These are phyloP conservation scores for Columba janthina DNA, from an alignment of 2,113 vertebrate species.

Conservation along the genomic window DNA sequence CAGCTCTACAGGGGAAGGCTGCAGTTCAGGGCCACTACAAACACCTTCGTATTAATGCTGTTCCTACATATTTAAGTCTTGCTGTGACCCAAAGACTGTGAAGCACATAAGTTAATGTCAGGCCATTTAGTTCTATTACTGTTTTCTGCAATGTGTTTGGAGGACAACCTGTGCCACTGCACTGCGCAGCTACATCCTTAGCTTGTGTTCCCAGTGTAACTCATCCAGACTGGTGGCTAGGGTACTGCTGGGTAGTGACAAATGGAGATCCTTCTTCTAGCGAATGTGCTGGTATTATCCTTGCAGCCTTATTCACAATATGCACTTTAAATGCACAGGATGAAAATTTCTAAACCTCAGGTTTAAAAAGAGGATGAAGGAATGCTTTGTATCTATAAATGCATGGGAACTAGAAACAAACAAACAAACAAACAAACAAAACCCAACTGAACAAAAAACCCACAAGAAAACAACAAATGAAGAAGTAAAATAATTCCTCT, in stretches of 20 bases:
- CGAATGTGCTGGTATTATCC: not conserved
- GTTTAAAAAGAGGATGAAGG: not conserved
- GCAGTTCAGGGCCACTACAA: not conserved
- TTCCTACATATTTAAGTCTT: not conserved
- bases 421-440: not conserved
- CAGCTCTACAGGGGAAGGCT: not conserved
- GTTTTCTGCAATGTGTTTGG: not conserved
- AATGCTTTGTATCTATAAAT: not conserved
- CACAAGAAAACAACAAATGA: too few relatives aligned
- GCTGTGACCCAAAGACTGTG: not conserved
- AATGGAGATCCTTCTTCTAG: not conserved
- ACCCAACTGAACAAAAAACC: not conserved
- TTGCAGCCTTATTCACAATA: not conserved
- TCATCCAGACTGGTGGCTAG: not conserved
- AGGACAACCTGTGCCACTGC: not conserved
- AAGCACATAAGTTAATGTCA: not conserved
- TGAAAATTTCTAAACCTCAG: not conserved
- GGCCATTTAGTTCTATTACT: not conserved
- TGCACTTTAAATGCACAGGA: not conserved
- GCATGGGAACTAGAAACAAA: not conserved
- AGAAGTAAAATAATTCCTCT: not conserved
- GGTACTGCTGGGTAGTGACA: not conserved
- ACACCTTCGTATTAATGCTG: accelerated
- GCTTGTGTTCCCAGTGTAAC: not conserved
- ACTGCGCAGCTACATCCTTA: not conserved